Evolutionary conservation across 2,797 vertebrate genomes (phyloP), one percentile per base, ranked within the genome.

Genomic region (Pelochelys cantorii): DNA sequence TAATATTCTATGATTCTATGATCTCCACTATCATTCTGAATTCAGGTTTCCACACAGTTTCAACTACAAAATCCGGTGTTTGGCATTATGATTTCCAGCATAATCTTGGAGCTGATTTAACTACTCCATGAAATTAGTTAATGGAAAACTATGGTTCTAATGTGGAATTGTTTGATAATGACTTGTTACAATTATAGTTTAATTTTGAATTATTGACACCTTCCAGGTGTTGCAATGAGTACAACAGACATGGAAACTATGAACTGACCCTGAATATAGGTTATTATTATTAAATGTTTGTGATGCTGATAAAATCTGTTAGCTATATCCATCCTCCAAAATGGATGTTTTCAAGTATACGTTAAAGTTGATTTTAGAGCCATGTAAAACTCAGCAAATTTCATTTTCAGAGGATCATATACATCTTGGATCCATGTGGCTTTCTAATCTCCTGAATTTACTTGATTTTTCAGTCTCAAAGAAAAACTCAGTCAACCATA

Each of bases 401-500:
- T 81, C 57, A 80, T 85, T 62, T 27, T 29, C 11, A 77, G 11
- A 11, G 48, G 7, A 54, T 22, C 14, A 11, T n/a, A 87, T 93
- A 88, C 54, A 85, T 75, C 0, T 53, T 3, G 0, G 0, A 17
- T 23, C 3, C 3, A 59, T 5, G 57, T 89, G 29, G 4, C 5
- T 92, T 83, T 29, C 55, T 48, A 52, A n/a, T 83, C 37, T 68
- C 60, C 52, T 27, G 0, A 0, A 65, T 83, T 59, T 68, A 54
- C 85, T 82, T 91, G 4, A 48, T 48, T 37, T 77, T 87, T 88
- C 42, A 85, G 96, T 88, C 91, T 79, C 23, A 90, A 89, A 94
- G 27, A n/a, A 68, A 74, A 96, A n/a, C 60, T 85, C 8, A 31
- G 31, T 65, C 29, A 80, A 55, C 31, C 20, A 52, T 14, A 34